These are phyloP conservation scores for Popillia japonica DNA, from an alignment of 1,140 invertebrate species.

Conservation along the genomic window DNA sequence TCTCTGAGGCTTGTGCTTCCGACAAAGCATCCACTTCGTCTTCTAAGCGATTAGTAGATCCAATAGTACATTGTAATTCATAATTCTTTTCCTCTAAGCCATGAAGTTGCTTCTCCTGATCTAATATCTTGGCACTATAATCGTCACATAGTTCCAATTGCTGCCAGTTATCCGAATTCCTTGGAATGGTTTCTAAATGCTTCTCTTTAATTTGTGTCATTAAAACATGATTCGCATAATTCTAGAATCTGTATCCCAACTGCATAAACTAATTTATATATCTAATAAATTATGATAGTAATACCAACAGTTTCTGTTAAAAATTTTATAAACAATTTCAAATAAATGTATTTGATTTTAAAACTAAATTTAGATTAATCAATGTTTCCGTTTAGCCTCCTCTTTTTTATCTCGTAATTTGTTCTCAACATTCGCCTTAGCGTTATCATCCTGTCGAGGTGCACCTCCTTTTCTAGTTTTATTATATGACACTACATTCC, in stretches of 20 bases:
- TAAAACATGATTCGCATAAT: constrained; percentile 73
- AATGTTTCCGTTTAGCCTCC: not conserved
- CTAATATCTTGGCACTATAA: constrained; percentile 79
- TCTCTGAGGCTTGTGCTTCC: constrained; percentile 85
- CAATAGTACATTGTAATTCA: constrained; percentile 77
- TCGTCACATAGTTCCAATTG: constrained; percentile 85
- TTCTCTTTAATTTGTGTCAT: constrained; percentile 74
- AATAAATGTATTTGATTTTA: too few species aligned
- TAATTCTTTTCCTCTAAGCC: constrained; percentile 82
- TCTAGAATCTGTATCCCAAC: constrained; percentile 64
- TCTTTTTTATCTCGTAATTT: not conserved
- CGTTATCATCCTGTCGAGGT: not conserved
- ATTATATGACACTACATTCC: constrained; percentile 1
- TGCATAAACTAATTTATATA: constrained; percentile 60
- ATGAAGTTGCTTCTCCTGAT: constrained; percentile 81
- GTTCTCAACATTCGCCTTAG: not conserved
- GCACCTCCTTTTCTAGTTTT: not conserved
- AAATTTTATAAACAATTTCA: too few species aligned
- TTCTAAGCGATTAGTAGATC: constrained; percentile 78
- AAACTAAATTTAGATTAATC: too few species aligned
- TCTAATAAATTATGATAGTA: too few species aligned
- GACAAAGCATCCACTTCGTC: constrained; percentile 93
- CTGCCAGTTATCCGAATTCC: constrained; percentile 71
- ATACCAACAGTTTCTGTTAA: too few species aligned
- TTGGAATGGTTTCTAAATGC: constrained; percentile 63